Evolutionary conservation across 2,888 invertebrate species (phyloP).

Genomic region (Itoplectis maculator): DNA sequence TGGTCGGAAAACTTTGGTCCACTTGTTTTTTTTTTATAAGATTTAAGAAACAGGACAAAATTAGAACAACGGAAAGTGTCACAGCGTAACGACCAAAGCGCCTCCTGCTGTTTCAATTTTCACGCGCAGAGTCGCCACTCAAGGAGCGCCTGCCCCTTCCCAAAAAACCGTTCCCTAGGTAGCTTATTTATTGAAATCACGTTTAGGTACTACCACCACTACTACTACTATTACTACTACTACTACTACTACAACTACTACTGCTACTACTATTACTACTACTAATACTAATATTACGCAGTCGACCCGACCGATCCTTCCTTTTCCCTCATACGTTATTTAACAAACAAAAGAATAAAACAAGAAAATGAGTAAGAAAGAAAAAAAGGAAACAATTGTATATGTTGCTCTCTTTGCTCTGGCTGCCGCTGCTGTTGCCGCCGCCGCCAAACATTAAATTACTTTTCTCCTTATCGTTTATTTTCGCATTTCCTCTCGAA

Average conservation of each 20-base stretch:
- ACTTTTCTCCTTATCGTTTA: slow-evolving; percentile 3
- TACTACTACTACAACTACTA: too few relatives aligned
- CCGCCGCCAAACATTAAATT: slow-evolving; percentile 46
- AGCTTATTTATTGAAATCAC: slow-evolving; percentile 84
- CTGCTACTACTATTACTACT: neutral
- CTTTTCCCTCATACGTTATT: slow-evolving; percentile 69
- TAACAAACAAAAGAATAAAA: slow-evolving; percentile 53
- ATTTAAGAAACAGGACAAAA: slow-evolving; percentile 10
- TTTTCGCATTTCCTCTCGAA: slow-evolving; percentile 48
- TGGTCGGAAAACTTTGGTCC: slow-evolving; percentile 46
- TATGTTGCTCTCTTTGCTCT: slow-evolving; percentile 67
- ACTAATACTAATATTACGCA: too few relatives aligned
- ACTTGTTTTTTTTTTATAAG: slow-evolving; percentile 19
- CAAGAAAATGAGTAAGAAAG: slow-evolving; percentile 35
- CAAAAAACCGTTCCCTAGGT: slow-evolving; percentile 79
- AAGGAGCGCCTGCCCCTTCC: slow-evolving; percentile 77
- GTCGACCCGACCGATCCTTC: slow-evolving; percentile 71
- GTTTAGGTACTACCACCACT: slow-evolving; percentile 76
- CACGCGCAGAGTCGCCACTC: slow-evolving; percentile 76
- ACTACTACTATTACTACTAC: neutral
- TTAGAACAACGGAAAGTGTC: slow-evolving; percentile 9
- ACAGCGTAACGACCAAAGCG: slow-evolving; percentile 43
- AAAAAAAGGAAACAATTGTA: slow-evolving; percentile 46
- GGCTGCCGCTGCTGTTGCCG: slow-evolving; percentile 58
- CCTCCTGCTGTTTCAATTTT: slow-evolving; percentile 66